These are phyloP conservation scores for Calidris pugnax DNA, from an alignment of 2,113 vertebrate genomes.

Conservation along the genomic window DNA sequence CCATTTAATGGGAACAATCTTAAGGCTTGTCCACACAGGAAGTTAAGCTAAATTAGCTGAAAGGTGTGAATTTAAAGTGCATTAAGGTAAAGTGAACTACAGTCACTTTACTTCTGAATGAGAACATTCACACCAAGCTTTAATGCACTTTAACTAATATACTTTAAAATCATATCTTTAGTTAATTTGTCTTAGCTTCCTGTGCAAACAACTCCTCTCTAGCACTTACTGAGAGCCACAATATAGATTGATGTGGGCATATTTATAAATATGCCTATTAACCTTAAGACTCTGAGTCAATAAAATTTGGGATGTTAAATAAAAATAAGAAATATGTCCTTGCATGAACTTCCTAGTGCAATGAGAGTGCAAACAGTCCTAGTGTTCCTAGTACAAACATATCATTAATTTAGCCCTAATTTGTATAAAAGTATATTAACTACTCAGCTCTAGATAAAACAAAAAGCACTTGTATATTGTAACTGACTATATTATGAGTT, in stretches of 20 bases:
- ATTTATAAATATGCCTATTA: constrained; percentile 62
- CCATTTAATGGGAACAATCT: constrained; percentile 59
- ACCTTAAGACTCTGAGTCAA: constrained; percentile 45
- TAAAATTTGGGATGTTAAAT: constrained; percentile 48
- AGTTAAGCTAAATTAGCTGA: constrained; percentile 56
- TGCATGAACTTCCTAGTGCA: constrained; percentile 33
- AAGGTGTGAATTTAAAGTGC: constrained; percentile 71
- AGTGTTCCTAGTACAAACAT: neutral
- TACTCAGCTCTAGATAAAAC: neutral
- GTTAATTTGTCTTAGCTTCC: constrained; percentile 66
- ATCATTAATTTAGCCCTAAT: neutral
- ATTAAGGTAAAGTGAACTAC: constrained; percentile 61
- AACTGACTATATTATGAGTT: neutral
- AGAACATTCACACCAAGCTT: constrained; percentile 61
- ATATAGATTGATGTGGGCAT: constrained; percentile 55
- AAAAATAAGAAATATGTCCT: constrained; percentile 48
- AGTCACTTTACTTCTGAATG: constrained; percentile 60
- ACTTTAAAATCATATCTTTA: constrained; percentile 62
- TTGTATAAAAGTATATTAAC: neutral
- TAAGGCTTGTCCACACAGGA: constrained; percentile 62
- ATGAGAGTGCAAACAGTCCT: neutral
- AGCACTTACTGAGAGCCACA: constrained; percentile 52
- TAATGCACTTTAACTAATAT: constrained; percentile 54
- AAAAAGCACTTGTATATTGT: neutral
- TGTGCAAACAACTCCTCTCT: constrained; percentile 58